Percentiles rank a stretch among this genome's conserved stretches.
phyloP scores from a whole-genome alignment of 2,888 invertebrate genomes.

The Phyllotreta cruciferae region DNA sequence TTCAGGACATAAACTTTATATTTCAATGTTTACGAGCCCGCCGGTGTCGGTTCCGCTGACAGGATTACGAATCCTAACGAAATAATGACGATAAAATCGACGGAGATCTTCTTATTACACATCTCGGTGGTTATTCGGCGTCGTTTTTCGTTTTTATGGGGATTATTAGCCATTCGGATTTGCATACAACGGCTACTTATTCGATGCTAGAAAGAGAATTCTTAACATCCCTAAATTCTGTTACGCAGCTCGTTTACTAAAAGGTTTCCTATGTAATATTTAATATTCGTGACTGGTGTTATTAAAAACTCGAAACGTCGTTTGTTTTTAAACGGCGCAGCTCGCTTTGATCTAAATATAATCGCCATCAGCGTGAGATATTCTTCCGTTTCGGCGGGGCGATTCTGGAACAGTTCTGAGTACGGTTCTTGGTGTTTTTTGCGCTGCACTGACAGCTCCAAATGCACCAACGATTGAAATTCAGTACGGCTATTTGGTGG shows the following conservation, averaged over 20 bases:
- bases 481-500: slow-evolving; percentile 18
- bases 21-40: slow-evolving; percentile 41
- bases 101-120: slow-evolving; percentile 2
- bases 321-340: slow-evolving; percentile 28
- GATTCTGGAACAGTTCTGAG: too few species aligned
- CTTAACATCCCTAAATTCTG: slow-evolving; percentile 14
- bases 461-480: slow-evolving; percentile 19
- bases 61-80: slow-evolving; percentile 42
- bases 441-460: not conserved
- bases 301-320: slow-evolving; percentile 45
- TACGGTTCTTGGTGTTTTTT: too few species aligned
- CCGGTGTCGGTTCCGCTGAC: slow-evolving; percentile 41
- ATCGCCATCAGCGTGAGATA: slow-evolving; percentile 34
- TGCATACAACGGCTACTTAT: too few species aligned
- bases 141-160: not conserved
- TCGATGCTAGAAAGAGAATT: not conserved
- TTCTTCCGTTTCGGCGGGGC: slow-evolving; percentile 21
- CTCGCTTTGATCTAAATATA: slow-evolving; percentile 47
- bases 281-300: slow-evolving; percentile 33
- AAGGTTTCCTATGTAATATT: slow-evolving; percentile 28
- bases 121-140: too few species aligned
- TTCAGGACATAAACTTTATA: slow-evolving; percentile 29
- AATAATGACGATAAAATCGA: slow-evolving; percentile 38
- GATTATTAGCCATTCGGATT: not conserved
- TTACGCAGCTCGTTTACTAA: slow-evolving; percentile 28